Base-by-base conservation (phyloP, 2,888 invertebrate genomes). In the Heliothis peltigera region DNA sequence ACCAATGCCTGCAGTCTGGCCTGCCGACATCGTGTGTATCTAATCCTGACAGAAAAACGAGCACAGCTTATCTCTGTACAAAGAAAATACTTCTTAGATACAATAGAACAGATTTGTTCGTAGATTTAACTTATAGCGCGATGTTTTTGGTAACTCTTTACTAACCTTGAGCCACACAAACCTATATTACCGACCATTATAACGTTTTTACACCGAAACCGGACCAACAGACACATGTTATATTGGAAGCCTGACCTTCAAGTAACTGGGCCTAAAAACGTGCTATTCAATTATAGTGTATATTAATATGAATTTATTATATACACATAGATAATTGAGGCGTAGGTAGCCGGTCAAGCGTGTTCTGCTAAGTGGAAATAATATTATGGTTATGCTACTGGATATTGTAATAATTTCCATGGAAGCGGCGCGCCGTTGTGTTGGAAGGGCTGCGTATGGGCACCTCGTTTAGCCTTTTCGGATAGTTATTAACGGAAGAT, bases 291-390 rank as follows among this genome's bases (percentile, higher is more conserved):
- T 59, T 55, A 54, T 35, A 49, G 32, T 48, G 19, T 42, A 42
- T 28, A 49, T 51, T 48, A 73, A 54, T 25, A 70, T 42, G n/a
- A 59, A 35, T 51, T 68, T 54, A 68, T 70, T 74, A 59, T 58
- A 25, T 17, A 49, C 22, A 48, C 28, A 32, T 42, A 54, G 25
- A 43, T 43, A 35, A 54, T 46, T 51, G 39, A 51, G 43, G 52
- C 49, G 48, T 59, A 43, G 49, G 66, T 25, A 51, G 28, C 22
- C 32, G 22, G 53, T 51, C 57, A 67, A 44, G 52, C 69, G 57
- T 47, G 66, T 35, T 53, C 18, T n/a, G 46, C 3, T 39, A 53
- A 8, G 12, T 12, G 1, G 8, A 28, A 1, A 54, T 53, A 64
- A 48, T 7, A 4, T 10, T 28, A 10, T 10, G 43, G 21, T 18